A percentile compares a stretch with the other conserved stretches of the same genome.
These are phyloP conservation scores for Piscicola geometra DNA, from an alignment of 2,888 invertebrate species.

Conservation along the genomic window DNA sequence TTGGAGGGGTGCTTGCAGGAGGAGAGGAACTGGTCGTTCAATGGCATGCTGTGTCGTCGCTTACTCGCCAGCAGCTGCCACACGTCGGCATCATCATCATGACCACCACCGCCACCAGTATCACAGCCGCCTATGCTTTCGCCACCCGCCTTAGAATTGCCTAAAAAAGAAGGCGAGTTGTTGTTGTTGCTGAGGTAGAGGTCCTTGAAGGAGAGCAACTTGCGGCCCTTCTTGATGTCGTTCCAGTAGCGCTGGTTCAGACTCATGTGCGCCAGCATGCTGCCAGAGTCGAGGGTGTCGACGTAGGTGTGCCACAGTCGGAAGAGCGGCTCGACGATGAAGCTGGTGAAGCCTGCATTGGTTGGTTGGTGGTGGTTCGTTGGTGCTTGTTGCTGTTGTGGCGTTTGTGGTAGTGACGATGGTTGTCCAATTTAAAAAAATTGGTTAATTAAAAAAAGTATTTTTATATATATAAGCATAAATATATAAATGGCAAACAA, in stretches of 20 bases:
- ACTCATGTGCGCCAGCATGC: conserved; percentile 39
- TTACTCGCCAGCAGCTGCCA: no score
- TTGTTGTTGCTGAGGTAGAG: background rate
- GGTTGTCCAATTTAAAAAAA: background rate
- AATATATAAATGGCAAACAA: background rate
- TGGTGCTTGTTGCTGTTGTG: background rate
- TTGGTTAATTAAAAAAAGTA: background rate
- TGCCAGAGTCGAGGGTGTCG: conserved; percentile 32
- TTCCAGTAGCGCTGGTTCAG: conserved; percentile 41
- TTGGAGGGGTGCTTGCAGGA: background rate
- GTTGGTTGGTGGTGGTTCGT: background rate
- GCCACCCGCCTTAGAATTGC: background rate
- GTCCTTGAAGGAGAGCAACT: background rate
- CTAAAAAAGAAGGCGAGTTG: background rate
- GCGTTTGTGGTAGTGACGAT: background rate
- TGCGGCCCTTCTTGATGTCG: conserved; percentile 20
- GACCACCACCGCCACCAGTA: no score
- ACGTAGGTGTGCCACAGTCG: conserved; percentile 64
- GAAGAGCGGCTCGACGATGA: conserved; percentile 76
- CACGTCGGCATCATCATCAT: background rate
- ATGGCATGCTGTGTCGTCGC: no score
- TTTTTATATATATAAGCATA: background rate
- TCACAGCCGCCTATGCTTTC: background rate
- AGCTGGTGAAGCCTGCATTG: conserved; percentile 67
- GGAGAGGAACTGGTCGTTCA: no score